Evolutionary conservation across 2,113 vertebrate genomes (phyloP).

Genomic region (Lonchura striata): DNA sequence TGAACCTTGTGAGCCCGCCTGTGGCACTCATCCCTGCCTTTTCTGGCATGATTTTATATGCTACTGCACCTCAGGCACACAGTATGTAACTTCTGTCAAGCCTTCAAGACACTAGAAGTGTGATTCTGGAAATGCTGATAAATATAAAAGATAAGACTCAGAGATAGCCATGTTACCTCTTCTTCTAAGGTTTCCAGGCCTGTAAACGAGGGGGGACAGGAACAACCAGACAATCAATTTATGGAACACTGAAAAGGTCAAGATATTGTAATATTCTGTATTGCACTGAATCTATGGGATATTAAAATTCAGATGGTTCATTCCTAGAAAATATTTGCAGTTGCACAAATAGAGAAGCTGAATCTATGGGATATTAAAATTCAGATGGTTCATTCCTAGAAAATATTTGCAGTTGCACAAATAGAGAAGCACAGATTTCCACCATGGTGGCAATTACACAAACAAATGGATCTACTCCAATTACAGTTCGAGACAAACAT

Average conservation of each 20-base stretch:
- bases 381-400: neutral
- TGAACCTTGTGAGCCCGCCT: neutral
- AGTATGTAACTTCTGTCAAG: neutral
- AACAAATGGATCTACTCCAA: neutral
- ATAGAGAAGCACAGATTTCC: neutral
- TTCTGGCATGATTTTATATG: slow-evolving; percentile 8
- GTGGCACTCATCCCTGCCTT: slow-evolving; percentile 12
- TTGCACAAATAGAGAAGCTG: neutral
- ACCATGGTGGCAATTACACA: neutral
- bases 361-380: slow-evolving; percentile 6
- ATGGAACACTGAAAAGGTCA: slow-evolving; percentile 66
- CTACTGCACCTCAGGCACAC: slow-evolving; percentile 8
- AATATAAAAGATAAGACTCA: neutral
- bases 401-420: neutral
- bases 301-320: neutral
- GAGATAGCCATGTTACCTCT: neutral
- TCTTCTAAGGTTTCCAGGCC: slow-evolving; percentile 22
- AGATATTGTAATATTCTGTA: neutral
- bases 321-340: slow-evolving; percentile 20
- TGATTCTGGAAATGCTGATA: slow-evolving; percentile 30
- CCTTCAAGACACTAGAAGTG: neutral
- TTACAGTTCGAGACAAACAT: neutral
- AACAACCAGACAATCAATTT: slow-evolving; percentile 50
- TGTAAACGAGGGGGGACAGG: slow-evolving; percentile 11
- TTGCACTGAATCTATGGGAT: neutral